phyloP scores from a whole-genome alignment of 1,140 invertebrate genomes.

The Orius insidiosus region DNA sequence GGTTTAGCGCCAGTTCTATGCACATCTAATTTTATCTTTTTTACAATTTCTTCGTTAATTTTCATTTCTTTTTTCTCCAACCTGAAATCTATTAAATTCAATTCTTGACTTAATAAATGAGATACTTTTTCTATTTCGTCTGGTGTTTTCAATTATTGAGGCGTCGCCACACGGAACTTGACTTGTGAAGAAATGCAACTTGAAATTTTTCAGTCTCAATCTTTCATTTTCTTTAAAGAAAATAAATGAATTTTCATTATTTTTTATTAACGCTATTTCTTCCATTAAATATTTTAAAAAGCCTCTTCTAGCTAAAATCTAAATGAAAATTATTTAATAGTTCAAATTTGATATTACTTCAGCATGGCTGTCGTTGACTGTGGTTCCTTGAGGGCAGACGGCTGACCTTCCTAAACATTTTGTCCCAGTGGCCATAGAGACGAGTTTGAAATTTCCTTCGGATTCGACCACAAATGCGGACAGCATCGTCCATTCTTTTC shows the following conservation, averaged over 20 bases:
- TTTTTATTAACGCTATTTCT: conserved; percentile 33
- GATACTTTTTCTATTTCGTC: conserved; percentile 11
- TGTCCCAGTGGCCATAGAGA: conserved; percentile 72
- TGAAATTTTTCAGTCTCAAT: conserved; percentile 34
- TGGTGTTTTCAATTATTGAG: conserved; percentile 45
- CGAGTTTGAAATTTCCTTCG: conserved; percentile 36
- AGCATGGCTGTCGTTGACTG: conserved; percentile 80
- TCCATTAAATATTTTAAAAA: conserved; percentile 62
- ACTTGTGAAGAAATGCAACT: conserved; percentile 74
- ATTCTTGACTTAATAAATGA: neutral
- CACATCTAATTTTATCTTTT: conserved; percentile 33
- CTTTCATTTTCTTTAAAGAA: conserved; percentile 25
- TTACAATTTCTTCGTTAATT: conserved; percentile 7
- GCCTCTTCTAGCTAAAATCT: conserved; percentile 56
- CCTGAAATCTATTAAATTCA: neutral
- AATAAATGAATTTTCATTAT: conserved; percentile 26
- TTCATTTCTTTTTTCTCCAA: conserved; percentile 13
- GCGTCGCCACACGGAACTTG: conserved; percentile 89
- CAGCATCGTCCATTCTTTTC: conserved; percentile 66
- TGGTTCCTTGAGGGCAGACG: conserved; percentile 44
- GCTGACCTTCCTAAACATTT: conserved; percentile 70
- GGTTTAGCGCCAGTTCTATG: conserved; percentile 82
- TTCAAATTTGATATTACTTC: conserved; percentile 33
- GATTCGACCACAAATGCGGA: conserved; percentile 45
- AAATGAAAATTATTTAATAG: neutral